Percentiles rank a stretch among this genome's conserved stretches.
Conservation (phyloP, 2,888 invertebrate species). For the Dastarcus helophoroides region DNA sequence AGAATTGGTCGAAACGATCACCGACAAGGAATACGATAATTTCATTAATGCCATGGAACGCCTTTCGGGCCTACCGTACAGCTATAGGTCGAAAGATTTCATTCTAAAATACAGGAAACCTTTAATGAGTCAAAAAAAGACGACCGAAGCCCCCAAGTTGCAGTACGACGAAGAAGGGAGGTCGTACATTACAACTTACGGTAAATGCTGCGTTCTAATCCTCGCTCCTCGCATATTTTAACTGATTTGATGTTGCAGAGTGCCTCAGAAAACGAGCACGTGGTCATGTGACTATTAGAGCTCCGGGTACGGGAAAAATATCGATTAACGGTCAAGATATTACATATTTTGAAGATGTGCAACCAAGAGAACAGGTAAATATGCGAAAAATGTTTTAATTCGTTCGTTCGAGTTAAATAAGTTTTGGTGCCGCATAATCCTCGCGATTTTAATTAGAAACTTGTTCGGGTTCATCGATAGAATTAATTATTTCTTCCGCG, state of each 20-base stretch:
- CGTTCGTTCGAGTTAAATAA: no score
- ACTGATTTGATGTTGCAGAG: constrained; percentile 37
- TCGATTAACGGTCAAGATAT: constrained; percentile 71
- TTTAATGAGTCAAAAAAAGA: constrained; percentile 45
- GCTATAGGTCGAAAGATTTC: constrained; percentile 58
- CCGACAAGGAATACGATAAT: constrained; percentile 58
- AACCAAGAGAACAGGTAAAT: constrained; percentile 69
- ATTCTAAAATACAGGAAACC: constrained; percentile 58
- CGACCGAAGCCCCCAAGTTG: constrained; percentile 54
- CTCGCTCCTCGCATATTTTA: no score
- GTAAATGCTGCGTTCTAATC: constrained; percentile 35
- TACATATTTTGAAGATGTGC: constrained; percentile 59
- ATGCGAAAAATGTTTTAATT: no score
- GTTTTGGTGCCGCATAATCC: no score
- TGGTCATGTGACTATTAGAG: constrained; percentile 68
- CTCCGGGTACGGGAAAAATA: constrained; percentile 75
- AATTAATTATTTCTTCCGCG: no score
- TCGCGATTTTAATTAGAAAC: no score
- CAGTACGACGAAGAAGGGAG: constrained; percentile 58
- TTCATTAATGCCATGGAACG: constrained; percentile 64
- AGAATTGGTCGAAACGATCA: constrained; percentile 52
- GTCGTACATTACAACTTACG: constrained; percentile 59
- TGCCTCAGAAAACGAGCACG: constrained; percentile 60
- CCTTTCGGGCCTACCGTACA: constrained; percentile 57
- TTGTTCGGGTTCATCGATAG: no score